Evolutionary conservation across 2,113 vertebrate genomes (phyloP).

Genomic region (Labeo catla): DNA sequence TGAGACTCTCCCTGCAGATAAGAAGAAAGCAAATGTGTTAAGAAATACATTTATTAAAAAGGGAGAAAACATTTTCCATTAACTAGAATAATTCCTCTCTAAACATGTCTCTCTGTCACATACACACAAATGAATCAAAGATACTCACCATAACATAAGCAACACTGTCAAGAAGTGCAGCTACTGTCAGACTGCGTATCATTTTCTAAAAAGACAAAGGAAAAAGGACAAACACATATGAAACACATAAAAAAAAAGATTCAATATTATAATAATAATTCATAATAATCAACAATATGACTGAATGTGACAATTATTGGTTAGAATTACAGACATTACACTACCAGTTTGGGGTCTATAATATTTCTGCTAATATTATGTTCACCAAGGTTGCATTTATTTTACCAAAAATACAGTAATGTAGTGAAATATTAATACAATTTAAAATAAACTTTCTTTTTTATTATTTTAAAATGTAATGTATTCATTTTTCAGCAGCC

Average conservation of each 20-base stretch:
- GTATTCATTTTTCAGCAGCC: neutral
- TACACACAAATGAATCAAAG: conserved; percentile 17
- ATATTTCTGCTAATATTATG: neutral
- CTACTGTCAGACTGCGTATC: conserved; percentile 80
- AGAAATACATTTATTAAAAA: neutral
- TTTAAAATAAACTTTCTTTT: neutral
- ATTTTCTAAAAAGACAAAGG: conserved; percentile 74
- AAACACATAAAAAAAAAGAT: neutral
- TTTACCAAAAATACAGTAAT: neutral
- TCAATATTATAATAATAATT: neutral
- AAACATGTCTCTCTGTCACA: neutral
- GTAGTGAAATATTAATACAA: neutral
- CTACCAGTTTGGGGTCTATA: neutral
- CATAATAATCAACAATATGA: neutral
- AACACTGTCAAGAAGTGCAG: conserved; percentile 80
- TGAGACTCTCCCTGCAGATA: conserved; percentile 73
- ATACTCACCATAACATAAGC: conserved; percentile 84
- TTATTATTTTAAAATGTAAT: neutral
- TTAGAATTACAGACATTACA: neutral
- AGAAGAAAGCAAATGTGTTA: neutral
- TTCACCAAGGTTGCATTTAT: neutral
- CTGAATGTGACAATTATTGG: conserved; percentile 37
- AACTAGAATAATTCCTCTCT: neutral
- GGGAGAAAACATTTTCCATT: neutral
- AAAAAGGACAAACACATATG: neutral